phyloP scores from a whole-genome alignment of 1,140 invertebrate species.

The Archegozetes longisetosus region DNA sequence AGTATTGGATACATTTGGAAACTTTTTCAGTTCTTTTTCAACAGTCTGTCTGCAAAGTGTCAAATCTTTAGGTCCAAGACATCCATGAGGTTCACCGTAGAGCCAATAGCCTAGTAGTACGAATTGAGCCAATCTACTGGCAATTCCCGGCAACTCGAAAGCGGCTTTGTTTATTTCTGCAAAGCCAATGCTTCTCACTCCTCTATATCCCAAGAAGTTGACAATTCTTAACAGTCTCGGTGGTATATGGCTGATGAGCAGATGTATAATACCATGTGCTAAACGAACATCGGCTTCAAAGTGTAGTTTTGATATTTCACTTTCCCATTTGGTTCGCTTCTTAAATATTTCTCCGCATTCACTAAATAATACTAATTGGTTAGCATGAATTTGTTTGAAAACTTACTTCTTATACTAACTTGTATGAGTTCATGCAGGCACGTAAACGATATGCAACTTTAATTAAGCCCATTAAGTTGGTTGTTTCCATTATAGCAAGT shows the following conservation, averaged over 20 bases:
- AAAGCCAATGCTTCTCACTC: background rate
- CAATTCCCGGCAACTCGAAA: constrained; percentile 1
- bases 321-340: background rate
- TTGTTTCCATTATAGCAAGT: constrained; percentile 5
- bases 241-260: constrained; percentile 6
- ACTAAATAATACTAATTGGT: background rate
- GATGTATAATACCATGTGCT: background rate
- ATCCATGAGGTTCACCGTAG: constrained; percentile 1
- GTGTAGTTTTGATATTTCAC: background rate
- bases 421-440: background rate
- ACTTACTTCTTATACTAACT: background rate
- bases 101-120: background rate
- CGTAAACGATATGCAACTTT: constrained; percentile 10
- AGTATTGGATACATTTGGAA: background rate
- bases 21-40: constrained; percentile 2
- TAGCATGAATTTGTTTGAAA: background rate
- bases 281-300: constrained; percentile 2
- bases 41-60: background rate
- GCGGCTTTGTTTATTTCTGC: background rate
- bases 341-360: constrained; percentile 1
- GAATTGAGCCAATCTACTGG: background rate
- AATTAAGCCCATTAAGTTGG: constrained; percentile 5
- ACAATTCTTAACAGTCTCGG: constrained; percentile 5
- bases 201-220: constrained; percentile 2
- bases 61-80: background rate